Base-by-base conservation (phyloP, 2,888 invertebrate species). In the Leptinotarsa peninsularis region DNA sequence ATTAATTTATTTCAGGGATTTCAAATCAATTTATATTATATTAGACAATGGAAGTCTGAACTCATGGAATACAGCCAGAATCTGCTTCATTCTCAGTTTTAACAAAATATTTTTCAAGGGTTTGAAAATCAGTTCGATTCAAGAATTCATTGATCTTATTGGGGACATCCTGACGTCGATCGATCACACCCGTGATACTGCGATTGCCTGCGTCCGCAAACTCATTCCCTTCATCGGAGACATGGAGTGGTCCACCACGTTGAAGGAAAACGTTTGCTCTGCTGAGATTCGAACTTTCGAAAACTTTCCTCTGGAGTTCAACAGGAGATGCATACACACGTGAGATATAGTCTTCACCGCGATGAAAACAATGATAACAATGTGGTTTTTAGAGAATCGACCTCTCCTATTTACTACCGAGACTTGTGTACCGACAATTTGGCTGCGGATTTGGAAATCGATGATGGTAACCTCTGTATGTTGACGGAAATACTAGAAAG, bases 261-360 rank as follows among this genome's bases (percentile, higher is more conserved):
- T 83, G n/a, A 63, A 69, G n/a, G 75, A 79, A 58, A 73, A 77
- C 2, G 71, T 79, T 5, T 78, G 74, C 73, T 72, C 71, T 1
- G 58, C 71, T 1, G 83, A 83, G 78, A 70, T 81, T 1, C 75
- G 74, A 66, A 73, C 76, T 13, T 83, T 83, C 74, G 73, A 81
- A 50, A 70, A 73, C 4, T 82, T 81, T 77, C 83, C 83, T 50
- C 68, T 82, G 67, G 82, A 81, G 27, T 82, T 76, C 74, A 81
- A 82, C 18, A 79, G 81, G 72, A 80, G 70, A 63, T 81, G 79
- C 67, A 77, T 75, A 49, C 78, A 77, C 52, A 78, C 78, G 79
- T 81, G 76, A 77, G 78, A 52, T n/a, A 5, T 54, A 17, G 15
- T 15, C 4, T 17, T 58, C 23, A 21, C n/a, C n/a, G 4, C 4